Evolutionary conservation across 2,888 invertebrate genomes (phyloP), one percentile per base, ranked within the genome.

Genomic region (Papilio demoleus): DNA sequence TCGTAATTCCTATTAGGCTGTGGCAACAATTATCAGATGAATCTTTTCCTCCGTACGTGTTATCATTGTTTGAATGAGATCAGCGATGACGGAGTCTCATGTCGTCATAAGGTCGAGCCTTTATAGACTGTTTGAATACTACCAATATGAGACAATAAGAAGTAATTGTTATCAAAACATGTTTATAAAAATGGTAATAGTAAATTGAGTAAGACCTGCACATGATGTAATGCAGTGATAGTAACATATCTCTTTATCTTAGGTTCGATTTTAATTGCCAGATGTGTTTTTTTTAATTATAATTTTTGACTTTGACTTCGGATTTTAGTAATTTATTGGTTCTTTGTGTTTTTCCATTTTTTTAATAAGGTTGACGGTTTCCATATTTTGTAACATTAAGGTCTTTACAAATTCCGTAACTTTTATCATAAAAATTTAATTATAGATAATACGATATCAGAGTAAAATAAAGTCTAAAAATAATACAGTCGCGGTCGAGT

Each of bases 21-120:
- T 53, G 27, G 53, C 22, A 50, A 66, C 45, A 38, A 67, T 63
- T 67, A 66, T 63, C 45, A n/a, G 63, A 63, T 42, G 17, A 56
- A 62, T 42, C 12, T 59, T 59, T 68, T 71, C 70, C 58, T 70
- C 66, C 71, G 53, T 70, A 40, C 70, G 58, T 71, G 63, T 70
- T 70, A 75, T 74, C 78, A 73, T 74, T 75, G 80, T 80, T 75
- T 74, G 76, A 77, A 81, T 86, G 84, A 87, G 82, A 86, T 87
- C 87, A 87, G 80, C 81, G 77, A 81, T 86, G 86, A 85, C 85
- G 84, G 71, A 69, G 77, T 45, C 70, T 31, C 36, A 61, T 72
- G 63, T 67, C 70, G 73, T 71, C 71, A 72, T 82, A 82, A 86
- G 86, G 85, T 83, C 85, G 82, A 71, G 73, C 70, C 66, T 73